A percentile compares a stretch with the other conserved stretches of the same genome.
phyloP scores from a whole-genome alignment of 2,797 vertebrate genomes.

The Rhinichthys osculus region DNA sequence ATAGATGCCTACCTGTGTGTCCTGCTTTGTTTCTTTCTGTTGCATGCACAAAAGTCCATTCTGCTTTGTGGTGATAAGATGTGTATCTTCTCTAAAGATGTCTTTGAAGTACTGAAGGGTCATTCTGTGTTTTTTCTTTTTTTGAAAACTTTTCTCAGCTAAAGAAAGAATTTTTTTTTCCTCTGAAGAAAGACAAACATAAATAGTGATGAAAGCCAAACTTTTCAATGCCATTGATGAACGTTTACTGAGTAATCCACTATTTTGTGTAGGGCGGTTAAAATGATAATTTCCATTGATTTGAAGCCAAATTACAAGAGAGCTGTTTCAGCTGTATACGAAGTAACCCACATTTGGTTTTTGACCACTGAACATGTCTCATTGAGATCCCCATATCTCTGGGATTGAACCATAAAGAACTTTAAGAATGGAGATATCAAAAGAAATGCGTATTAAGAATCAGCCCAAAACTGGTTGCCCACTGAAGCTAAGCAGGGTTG shows the following conservation, averaged over 20 bases:
- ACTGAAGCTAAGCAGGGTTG: too few species aligned
- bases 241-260: not conserved
- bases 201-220: not conserved
- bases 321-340: not conserved
- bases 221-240: not conserved
- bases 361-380: not conserved
- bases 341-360: not conserved
- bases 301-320: not conserved
- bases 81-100: not conserved
- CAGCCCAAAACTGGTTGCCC: too few species aligned
- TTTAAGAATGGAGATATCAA: not conserved
- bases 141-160: not conserved
- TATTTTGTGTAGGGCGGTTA: not conserved
- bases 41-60: not conserved
- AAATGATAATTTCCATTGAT: not conserved
- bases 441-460: not conserved
- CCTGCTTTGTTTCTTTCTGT: conserved; percentile 21
- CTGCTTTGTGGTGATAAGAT: not conserved
- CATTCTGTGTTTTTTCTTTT: not conserved
- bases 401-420: not conserved
- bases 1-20: conserved; percentile 2
- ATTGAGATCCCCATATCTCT: not conserved
- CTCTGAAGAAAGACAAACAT: not conserved
- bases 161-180: not conserved
- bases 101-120: not conserved